phyloP scores from a whole-genome alignment of 2,113 vertebrate genomes.

The Microtus ochrogaster region DNA sequence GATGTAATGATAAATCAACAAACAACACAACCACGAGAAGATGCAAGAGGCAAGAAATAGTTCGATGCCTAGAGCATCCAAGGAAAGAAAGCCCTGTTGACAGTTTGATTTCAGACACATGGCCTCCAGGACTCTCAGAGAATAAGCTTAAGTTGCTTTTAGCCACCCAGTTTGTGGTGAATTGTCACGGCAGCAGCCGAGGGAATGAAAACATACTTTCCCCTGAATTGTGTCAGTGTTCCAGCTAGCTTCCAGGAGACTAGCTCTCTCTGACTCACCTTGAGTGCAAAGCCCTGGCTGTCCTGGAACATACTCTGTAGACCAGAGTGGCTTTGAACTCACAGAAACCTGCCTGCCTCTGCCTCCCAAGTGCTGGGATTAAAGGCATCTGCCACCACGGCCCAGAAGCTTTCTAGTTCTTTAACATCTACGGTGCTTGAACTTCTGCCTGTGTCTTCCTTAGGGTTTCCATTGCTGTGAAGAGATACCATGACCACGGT shows the following conservation, averaged over 20 bases:
- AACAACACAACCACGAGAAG: not conserved
- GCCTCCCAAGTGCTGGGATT: too few relatives aligned
- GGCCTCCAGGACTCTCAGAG: not conserved
- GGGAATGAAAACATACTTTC: not conserved
- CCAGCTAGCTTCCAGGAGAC: not conserved
- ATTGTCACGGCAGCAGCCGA: not conserved
- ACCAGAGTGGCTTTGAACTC: too few relatives aligned
- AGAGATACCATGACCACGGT: not conserved
- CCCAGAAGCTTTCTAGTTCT: not conserved
- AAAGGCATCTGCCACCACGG: too few relatives aligned
- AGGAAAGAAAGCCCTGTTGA: not conserved
- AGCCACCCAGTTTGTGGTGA: not conserved
- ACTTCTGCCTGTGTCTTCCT: not conserved
- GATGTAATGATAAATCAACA: not conserved
- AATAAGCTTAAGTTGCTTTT: not conserved
- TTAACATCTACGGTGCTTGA: not conserved
- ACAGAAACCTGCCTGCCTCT: not conserved
- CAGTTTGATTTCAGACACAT: not conserved
- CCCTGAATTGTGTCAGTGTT: not conserved
- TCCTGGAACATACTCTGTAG: too few relatives aligned
- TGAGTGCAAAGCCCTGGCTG: not conserved
- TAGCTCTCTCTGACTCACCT: not conserved
- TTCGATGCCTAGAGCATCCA: not conserved
- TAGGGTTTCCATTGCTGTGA: not conserved
- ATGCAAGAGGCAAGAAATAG: not conserved